phyloP scores from a whole-genome alignment of 2,888 invertebrate species.

The Stomorhina lunata region DNA sequence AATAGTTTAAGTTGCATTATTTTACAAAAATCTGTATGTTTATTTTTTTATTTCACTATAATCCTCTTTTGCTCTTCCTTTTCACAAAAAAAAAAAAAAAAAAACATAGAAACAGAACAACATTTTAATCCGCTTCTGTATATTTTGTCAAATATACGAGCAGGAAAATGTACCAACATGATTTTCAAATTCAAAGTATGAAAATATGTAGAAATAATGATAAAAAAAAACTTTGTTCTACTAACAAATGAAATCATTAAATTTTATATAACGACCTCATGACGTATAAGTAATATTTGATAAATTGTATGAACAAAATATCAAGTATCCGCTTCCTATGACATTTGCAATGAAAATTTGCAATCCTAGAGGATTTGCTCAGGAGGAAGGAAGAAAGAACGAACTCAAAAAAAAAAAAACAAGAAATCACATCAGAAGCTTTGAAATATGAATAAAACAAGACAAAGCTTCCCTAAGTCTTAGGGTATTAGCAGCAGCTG shows the following conservation, averaged over 20 bases:
- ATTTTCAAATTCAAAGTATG: slow-evolving; percentile 14
- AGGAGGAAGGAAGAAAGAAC: no score
- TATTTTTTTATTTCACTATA: neutral
- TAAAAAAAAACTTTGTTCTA: no score
- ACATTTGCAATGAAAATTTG: no score
- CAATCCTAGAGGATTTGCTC: no score
- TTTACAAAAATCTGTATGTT: neutral
- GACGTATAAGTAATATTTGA: no score
- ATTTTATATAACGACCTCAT: no score
- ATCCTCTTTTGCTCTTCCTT: neutral
- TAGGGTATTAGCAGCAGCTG: slow-evolving; percentile 11
- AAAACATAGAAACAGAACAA: neutral
- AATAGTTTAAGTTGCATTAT: no score
- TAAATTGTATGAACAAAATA: no score
- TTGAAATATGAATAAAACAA: neutral
- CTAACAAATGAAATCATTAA: no score
- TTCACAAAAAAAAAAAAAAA: no score
- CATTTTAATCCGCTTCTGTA: slow-evolving; percentile 18
- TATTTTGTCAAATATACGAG: neutral
- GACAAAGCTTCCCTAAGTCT: slow-evolving; percentile 18
- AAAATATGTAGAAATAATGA: no score
- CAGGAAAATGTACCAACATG: neutral
- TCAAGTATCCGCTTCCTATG: no score
- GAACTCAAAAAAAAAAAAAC: neutral
- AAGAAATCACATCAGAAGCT: neutral